These are phyloP conservation scores for Pontoporia blainvillei DNA, from an alignment of 2,113 vertebrate genomes.

Conservation along the genomic window DNA sequence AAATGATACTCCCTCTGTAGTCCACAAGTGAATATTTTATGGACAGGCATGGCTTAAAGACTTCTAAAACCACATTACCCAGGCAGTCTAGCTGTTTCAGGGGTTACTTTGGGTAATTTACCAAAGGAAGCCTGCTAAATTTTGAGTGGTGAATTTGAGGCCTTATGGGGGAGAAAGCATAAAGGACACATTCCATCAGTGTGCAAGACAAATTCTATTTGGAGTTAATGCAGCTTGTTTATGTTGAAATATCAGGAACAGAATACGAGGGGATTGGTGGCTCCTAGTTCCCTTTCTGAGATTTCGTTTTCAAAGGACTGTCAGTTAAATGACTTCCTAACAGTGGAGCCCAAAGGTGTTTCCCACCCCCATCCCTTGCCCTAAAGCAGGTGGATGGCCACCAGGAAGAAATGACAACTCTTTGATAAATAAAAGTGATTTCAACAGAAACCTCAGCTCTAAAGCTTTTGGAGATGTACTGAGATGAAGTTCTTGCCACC, in stretches of 20 bases:
- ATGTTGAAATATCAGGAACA: conserved; percentile 58
- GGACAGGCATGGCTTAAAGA: conserved; percentile 76
- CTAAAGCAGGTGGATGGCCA: conserved; percentile 65
- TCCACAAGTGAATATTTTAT: conserved; percentile 82
- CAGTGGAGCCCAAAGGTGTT: conserved; percentile 28
- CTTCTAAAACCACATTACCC: conserved; percentile 76
- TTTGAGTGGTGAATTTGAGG: conserved; percentile 77
- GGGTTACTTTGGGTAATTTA: conserved; percentile 82
- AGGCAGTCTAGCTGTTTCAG: conserved; percentile 78
- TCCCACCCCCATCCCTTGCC: background rate
- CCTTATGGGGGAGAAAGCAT: conserved; percentile 49
- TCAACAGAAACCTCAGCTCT: conserved; percentile 21
- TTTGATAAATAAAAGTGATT: conserved; percentile 43
- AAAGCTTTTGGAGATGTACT: background rate
- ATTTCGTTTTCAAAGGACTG: conserved; percentile 56
- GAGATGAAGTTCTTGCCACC: background rate
- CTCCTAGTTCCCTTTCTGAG: conserved; percentile 30
- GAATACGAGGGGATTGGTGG: conserved; percentile 53
- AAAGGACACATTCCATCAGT: conserved; percentile 69
- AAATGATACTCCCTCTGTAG: conserved; percentile 78
- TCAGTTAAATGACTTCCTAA: conserved; percentile 41
- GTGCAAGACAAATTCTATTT: conserved; percentile 67
- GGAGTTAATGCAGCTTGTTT: conserved; percentile 72
- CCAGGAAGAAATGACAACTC: conserved; percentile 22
- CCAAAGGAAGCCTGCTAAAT: conserved; percentile 80